Evolutionary conservation across 1,140 invertebrate genomes (phyloP).

Genomic region (Zaprionus lachaisei): DNA sequence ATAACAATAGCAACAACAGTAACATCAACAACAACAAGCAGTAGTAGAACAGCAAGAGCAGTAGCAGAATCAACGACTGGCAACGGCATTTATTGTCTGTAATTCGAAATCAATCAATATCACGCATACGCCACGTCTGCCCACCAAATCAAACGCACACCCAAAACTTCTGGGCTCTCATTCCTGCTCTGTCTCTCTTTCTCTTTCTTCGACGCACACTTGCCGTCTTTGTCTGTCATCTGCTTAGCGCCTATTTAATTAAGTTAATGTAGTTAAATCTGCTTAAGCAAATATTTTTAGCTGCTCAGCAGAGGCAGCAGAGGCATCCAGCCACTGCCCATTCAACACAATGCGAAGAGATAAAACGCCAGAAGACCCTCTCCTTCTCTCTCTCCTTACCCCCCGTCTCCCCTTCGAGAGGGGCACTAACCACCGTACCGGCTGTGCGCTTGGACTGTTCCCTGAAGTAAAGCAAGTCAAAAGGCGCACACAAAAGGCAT

Average conservation of each 20-base stretch:
- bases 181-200: not conserved
- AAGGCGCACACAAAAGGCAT: conserved; percentile 70
- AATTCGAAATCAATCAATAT: conserved; percentile 79
- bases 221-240: conserved; percentile 32
- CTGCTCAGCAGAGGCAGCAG: conserved; percentile 29
- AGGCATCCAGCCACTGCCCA: conserved; percentile 11
- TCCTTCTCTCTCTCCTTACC: not conserved
- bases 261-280: conserved; percentile 83
- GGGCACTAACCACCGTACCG: not conserved
- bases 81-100: conserved; percentile 71
- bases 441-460: not conserved
- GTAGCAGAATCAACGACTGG: conserved; percentile 18
- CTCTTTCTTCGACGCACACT: not conserved
- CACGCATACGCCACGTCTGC: conserved; percentile 49
- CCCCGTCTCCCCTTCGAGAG: no score
- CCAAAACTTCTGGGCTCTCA: not conserved
- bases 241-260: conserved; percentile 82
- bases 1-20: conserved; percentile 30
- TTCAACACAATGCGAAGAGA: conserved; percentile 71
- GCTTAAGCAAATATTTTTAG: conserved; percentile 80
- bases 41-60: not conserved
- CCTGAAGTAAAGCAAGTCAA: conserved; percentile 49
- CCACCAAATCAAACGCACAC: conserved; percentile 35
- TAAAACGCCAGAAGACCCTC: conserved; percentile 48
- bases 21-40: conserved; percentile 18